A percentile compares a stretch with the other conserved stretches of the same genome.
These are phyloP conservation scores for Erethizon dorsatum DNA, from an alignment of 2,797 vertebrate genomes.

Conservation along the genomic window DNA sequence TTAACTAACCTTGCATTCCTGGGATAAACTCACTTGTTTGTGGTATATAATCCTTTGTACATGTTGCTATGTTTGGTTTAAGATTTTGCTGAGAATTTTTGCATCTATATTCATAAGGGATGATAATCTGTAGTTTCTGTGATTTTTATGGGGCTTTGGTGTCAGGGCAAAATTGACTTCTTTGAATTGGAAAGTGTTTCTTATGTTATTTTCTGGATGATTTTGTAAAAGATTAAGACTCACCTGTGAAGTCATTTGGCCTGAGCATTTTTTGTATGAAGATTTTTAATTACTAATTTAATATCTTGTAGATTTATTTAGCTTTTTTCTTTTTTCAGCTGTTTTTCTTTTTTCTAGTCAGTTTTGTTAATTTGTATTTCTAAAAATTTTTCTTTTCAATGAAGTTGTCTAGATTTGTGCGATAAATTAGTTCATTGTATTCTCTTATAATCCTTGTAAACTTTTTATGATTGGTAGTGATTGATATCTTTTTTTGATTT, in stretches of 20 bases:
- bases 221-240: not conserved
- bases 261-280: not conserved
- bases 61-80: not conserved
- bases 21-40: not conserved
- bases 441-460: not conserved
- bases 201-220: not conserved
- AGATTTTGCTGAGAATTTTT: not conserved
- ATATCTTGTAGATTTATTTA: not conserved
- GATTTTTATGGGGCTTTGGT: not conserved
- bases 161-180: not conserved
- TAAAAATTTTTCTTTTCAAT: constrained; percentile 27
- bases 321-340: not conserved
- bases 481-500: not conserved
- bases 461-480: not conserved
- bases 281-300: constrained; percentile 4
- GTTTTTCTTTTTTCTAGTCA: not conserved
- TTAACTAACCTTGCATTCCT: constrained; percentile 7
- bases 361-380: not conserved
- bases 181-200: constrained; percentile 5
- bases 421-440: not conserved
- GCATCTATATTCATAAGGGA: not conserved
- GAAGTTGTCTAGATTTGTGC: not conserved
- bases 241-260: not conserved
- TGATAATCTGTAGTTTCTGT: not conserved
- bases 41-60: not conserved